These are phyloP conservation scores for Hirtodrosophila histrioides DNA, from an alignment of 2,888 invertebrate species.

Conservation along the genomic window DNA sequence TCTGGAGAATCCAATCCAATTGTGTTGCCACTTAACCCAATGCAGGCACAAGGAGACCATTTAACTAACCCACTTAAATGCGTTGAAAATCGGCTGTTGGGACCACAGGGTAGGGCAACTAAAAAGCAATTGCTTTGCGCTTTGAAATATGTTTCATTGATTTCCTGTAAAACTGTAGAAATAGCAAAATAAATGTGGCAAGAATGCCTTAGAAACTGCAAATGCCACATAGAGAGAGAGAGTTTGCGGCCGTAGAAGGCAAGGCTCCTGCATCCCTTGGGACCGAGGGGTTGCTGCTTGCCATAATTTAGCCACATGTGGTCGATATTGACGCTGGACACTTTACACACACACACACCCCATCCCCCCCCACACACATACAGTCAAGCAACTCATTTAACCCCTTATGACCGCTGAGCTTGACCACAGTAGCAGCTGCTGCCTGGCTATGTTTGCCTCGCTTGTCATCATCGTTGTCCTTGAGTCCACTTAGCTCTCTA, in stretches of 20 bases:
- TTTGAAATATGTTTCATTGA: conserved; percentile 75
- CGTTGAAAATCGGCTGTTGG: conserved; percentile 26
- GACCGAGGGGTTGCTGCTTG: conserved; percentile 23
- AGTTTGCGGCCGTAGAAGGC: background rate
- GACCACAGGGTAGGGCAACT: conserved; percentile 14
- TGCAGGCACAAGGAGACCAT: conserved; percentile 26
- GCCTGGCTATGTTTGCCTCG: conserved; percentile 27
- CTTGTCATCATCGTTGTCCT: conserved; percentile 39
- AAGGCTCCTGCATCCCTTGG: conserved; percentile 7
- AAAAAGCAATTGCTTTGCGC: conserved; percentile 66
- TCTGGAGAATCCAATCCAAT: conserved; percentile 38
- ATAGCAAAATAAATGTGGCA: conserved; percentile 51
- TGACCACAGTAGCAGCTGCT: conserved; percentile 45
- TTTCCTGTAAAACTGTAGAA: conserved; percentile 62
- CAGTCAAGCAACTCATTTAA: conserved; percentile 57
- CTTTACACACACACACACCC: conserved; percentile 16
- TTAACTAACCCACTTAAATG: conserved; percentile 45
- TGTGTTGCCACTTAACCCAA: conserved; percentile 41
- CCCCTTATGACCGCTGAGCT: conserved; percentile 63
- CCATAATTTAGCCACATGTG: conserved; percentile 80
- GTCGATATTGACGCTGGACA: conserved; percentile 64
- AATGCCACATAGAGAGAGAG: conserved; percentile 18
- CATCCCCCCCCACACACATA: background rate
- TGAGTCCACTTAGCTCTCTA: conserved; percentile 23
- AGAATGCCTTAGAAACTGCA: conserved; percentile 49